Evolutionary conservation across 1,140 invertebrate species (phyloP).

Genomic region (Oreohelix idahoensis): DNA sequence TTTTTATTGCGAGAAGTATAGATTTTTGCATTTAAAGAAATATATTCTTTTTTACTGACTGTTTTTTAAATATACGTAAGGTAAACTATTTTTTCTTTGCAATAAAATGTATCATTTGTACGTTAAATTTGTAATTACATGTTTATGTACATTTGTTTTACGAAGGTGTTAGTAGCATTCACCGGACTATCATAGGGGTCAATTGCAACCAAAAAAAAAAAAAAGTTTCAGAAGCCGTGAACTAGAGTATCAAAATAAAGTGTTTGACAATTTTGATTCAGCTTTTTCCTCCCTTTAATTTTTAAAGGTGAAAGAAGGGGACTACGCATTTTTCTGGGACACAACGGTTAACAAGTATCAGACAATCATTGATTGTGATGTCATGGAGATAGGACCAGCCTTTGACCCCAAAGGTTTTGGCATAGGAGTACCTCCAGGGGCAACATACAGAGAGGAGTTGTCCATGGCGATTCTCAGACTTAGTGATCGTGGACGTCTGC

Average conservation of each 20-base stretch:
- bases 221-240: background rate
- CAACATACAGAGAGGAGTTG: conserved; percentile 94
- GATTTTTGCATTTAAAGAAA: too few species aligned
- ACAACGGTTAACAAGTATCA: conserved; percentile 71
- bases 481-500: conserved; percentile 94
- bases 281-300: background rate
- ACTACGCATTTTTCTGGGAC: conserved; percentile 73
- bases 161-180: too few species aligned
- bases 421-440: conserved; percentile 77
- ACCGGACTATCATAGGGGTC: too few species aligned
- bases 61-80: too few species aligned
- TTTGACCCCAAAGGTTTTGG: conserved; percentile 71
- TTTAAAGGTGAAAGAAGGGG: conserved; percentile 52
- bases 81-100: too few species aligned
- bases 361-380: conserved; percentile 68
- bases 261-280: background rate
- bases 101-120: too few species aligned
- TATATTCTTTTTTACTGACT: too few species aligned
- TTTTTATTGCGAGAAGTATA: too few species aligned
- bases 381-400: conserved; percentile 69
- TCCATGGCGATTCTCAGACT: conserved; percentile 93
- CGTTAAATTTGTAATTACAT: too few species aligned
- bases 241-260: background rate
- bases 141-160: too few species aligned
- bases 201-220: too few species aligned